Conservation (phyloP, 1,140 invertebrate species). For the Hylaeus anthracinus region DNA sequence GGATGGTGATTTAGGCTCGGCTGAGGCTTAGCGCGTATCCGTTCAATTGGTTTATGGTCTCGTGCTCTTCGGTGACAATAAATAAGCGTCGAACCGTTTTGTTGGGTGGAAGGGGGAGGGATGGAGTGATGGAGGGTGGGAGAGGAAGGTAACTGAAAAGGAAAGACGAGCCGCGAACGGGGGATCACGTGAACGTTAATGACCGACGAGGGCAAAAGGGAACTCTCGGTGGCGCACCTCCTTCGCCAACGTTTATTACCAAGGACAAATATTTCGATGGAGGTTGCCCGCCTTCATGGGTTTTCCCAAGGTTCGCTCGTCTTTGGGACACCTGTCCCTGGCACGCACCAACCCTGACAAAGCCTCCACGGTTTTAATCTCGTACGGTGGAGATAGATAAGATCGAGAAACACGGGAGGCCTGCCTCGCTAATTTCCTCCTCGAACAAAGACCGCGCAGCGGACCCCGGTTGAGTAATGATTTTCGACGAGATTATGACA, state of each 20-base stretch:
- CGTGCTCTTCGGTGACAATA: constrained; percentile 26
- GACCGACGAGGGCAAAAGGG: constrained; percentile 7
- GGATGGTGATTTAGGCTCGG: constrained; percentile 24
- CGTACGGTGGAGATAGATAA: constrained; percentile 10
- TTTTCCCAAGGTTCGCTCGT: neutral
- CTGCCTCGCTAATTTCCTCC: neutral
- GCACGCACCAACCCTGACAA: constrained; percentile 23
- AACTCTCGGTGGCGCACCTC: neutral
- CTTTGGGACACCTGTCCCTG: constrained; percentile 34
- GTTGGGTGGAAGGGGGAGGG: neutral
- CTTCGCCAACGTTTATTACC: constrained; percentile 26
- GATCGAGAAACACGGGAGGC: constrained; percentile 1
- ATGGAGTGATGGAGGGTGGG: neutral
- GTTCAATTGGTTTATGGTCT: constrained; percentile 46
- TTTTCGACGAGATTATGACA: too few relatives aligned
- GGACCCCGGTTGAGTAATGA: too few relatives aligned
- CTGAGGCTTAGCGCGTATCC: constrained; percentile 25
- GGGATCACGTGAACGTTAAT: constrained; percentile 17
- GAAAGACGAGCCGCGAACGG: neutral
- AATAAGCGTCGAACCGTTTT: constrained; percentile 28
- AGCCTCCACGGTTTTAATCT: constrained; percentile 20
- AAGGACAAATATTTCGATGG: constrained; percentile 33
- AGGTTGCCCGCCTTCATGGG: constrained; percentile 5
- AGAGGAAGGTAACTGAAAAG: neutral
- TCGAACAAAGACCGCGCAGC: neutral